phyloP scores from a whole-genome alignment of 2,797 vertebrate species.

The Sebastes elongatus region DNA sequence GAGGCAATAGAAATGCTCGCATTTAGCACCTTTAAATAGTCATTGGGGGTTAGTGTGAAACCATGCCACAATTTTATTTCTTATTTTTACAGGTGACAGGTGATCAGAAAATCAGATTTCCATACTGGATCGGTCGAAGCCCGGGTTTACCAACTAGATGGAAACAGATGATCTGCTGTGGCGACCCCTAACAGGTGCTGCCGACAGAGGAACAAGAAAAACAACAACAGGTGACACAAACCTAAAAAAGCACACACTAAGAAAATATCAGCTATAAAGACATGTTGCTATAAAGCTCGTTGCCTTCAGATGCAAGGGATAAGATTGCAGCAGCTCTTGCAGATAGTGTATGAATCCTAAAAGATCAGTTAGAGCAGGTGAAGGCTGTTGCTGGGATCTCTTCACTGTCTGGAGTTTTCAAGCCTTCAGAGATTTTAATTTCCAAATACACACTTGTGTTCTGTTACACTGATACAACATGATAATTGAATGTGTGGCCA shows the following conservation, averaged over 20 bases:
- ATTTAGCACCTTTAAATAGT: neutral
- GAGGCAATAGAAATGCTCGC: neutral
- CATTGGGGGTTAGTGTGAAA: neutral
- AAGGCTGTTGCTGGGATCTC: neutral
- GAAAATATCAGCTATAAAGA: neutral
- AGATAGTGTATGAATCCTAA: neutral
- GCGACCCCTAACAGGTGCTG: fast-evolving
- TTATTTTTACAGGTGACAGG: neutral
- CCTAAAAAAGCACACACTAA: neutral
- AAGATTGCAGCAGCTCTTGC: neutral
- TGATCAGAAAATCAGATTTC: neutral
- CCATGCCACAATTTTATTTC: neutral
- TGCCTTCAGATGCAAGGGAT: neutral
- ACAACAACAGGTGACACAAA: no score
- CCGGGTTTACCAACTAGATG: neutral
- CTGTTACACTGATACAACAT: neutral
- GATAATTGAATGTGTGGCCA: neutral
- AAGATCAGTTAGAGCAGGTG: neutral
- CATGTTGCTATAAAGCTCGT: neutral
- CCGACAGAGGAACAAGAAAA: no score
- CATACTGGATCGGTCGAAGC: no score
- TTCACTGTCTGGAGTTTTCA: neutral
- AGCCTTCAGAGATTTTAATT: neutral
- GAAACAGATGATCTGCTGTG: neutral
- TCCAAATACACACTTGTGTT: neutral